Evolutionary conservation across 1,140 invertebrate genomes (phyloP).

Genomic region (Plodia interpunctella): DNA sequence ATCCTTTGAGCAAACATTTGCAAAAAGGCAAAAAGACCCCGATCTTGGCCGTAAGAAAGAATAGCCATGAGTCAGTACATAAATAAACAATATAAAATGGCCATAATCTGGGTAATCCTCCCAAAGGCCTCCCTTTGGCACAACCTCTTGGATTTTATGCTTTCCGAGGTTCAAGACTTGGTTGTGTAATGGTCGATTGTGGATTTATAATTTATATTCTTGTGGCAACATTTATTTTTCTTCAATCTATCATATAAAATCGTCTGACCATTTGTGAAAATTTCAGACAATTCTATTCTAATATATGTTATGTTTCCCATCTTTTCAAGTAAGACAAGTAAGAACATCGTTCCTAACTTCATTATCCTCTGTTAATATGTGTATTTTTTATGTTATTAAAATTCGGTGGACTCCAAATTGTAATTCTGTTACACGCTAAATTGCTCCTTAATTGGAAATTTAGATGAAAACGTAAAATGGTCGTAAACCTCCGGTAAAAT

Average conservation of each 20-base stretch:
- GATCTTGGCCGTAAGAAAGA: not conserved
- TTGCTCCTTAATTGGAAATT: not conserved
- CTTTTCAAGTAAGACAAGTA: no score
- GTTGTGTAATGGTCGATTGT: no score
- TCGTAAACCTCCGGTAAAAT: constrained; percentile 1
- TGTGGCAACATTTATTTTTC: no score
- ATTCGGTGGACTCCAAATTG: not conserved
- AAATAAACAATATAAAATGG: not conserved
- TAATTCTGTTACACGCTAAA: not conserved
- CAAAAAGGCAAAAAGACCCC: not conserved
- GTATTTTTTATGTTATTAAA: no score
- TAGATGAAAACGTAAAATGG: not conserved
- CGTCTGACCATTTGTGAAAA: no score
- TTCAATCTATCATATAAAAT: no score
- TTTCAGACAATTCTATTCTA: no score
- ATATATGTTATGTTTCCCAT: no score
- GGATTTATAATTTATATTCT: no score
- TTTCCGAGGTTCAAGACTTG: no score
- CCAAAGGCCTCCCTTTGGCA: not conserved
- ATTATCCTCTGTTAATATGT: no score
- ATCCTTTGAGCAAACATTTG: not conserved
- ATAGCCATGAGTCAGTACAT: not conserved
- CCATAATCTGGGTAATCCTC: not conserved
- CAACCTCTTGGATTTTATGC: not conserved
- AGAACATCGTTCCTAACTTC: no score